Evolutionary conservation across 2,888 invertebrate genomes (phyloP), one percentile per base, ranked within the genome.

Genomic region (Pherbina coryleti): DNA sequence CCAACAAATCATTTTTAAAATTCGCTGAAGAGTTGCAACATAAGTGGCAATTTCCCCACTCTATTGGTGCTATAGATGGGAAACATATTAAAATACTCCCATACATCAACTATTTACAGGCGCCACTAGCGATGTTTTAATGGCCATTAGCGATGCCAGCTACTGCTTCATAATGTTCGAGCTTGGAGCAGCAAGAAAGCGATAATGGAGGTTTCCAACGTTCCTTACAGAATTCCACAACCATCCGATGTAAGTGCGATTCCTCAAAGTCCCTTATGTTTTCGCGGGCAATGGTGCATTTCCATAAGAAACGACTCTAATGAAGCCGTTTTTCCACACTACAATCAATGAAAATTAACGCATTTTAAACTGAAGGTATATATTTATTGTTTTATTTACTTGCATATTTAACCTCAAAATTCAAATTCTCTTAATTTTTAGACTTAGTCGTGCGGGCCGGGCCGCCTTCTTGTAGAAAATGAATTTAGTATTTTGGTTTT

Each of bases 381-480:
- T 51, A 60, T 1, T 3, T 22, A 17, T 11, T n/a, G 19, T 9
- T 3, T 19, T 28, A 4, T 25, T 62, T 11, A 62, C 22, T 62
- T 22, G 22, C 14, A 62, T 25, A 60, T 60, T 62, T 25, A 8
- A 1, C 8, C 1, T 37, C 37, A 1, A 37, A 37, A 37, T 37
- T 3, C 8, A 37, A 37, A 37, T 37, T 3, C 8, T 37, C 8
- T 37, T 37, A n/a, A 37, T 62, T 4, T 62, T 3, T 25, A 62
- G 60, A 62, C 28, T 22, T 9, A 62, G 60, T 4, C 60, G 60
- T 25, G 60, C 60, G 14, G 25, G 60, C 2, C 19, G 60, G 4
- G 60, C n/a, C n/a, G n/a, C n/a, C n/a, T n/a, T n/a, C n/a, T 62
- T 62, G 60, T 62, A 14, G 60, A 62, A 17, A 62, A 62, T 28